Base-by-base conservation (phyloP, 2,113 vertebrate genomes). In the Eulemur rufifrons region DNA sequence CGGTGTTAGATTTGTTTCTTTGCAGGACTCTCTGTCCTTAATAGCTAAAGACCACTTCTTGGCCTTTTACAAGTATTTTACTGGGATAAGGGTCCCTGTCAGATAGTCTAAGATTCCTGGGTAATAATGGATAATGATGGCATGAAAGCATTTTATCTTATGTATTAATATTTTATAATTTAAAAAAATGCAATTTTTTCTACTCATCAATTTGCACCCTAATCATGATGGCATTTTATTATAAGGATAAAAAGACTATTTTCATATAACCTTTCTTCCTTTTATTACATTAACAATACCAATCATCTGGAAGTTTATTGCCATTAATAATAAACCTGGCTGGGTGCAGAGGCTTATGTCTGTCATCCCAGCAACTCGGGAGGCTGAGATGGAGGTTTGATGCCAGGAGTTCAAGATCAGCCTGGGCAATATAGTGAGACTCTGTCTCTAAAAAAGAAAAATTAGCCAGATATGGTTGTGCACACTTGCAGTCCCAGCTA, bases 81-180 rank as follows among this genome's bases (percentile, higher is more conserved):
- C 42, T 71, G 18, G 50, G 39, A 74, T 83, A 89, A 86, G 11
- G 21, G 12, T 45, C 34, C 34, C 81, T 88, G 89, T 45, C 39
- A 96, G 91, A 87, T 76, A 82, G 54, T 95, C 86, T 91, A 76
- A 97, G 76, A 93, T 37, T 80, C 4, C 89, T 68, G 52, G 13
- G 64, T 90, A 87, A 92, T 39, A 25, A 74, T 80, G 34, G 17
- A 71, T 90, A 87, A 92, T n/a, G 25, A 69, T 80, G 34, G 3
- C 11, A 54, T 97, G 29, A 81, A 94, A 86, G 11, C 37, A 47
- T 94, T 54, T 27, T 89, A 69, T 93, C 45, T 85, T 61, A 37
- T 56, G 17, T 89, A 73, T 54, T 54, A 54, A 54, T 54, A 54
- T 64, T 54, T 29, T 73, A 59, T 93, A 78, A 59, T 34, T 91